A percentile compares a stretch with the other conserved stretches of the same genome.
phyloP scores from a whole-genome alignment of 1,140 invertebrate genomes.

The Ptiloglossa arizonensis region DNA sequence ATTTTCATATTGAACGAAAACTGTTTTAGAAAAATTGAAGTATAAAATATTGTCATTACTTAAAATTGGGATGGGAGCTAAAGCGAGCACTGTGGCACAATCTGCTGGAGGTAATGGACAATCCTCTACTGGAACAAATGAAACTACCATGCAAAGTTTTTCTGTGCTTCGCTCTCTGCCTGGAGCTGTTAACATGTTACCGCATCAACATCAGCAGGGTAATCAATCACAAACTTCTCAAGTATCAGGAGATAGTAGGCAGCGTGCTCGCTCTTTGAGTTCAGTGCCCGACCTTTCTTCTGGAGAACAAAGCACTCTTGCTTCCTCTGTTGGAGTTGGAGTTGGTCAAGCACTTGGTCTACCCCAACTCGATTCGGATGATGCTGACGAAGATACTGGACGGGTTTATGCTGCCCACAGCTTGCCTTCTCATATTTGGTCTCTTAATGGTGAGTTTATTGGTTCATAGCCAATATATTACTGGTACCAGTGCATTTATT shows the following conservation, averaged over 20 bases:
- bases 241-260: conserved; percentile 87
- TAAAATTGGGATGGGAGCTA: conserved; percentile 87
- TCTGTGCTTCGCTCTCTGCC: conserved; percentile 88
- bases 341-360: conserved; percentile 78
- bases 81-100: conserved; percentile 90
- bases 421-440: conserved; percentile 94
- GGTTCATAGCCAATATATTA: background rate
- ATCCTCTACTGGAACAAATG: conserved; percentile 89
- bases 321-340: conserved; percentile 76
- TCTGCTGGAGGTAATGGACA: conserved; percentile 86
- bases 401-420: conserved; percentile 93
- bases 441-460: conserved; percentile 89
- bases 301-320: conserved; percentile 74
- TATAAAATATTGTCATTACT: conserved; percentile 20
- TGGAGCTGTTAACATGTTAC: conserved; percentile 81
- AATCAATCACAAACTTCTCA: conserved; percentile 81
- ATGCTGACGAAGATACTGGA: conserved; percentile 82
- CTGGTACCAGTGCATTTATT: background rate
- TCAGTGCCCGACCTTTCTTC: conserved; percentile 89
- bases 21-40: background rate
- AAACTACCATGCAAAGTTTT: conserved; percentile 86
- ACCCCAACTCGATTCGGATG: conserved; percentile 77
- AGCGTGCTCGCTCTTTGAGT: conserved; percentile 90
- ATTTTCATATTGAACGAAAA: conserved; percentile 29
- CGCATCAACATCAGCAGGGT: conserved; percentile 74